Base-by-base conservation (phyloP, 2,888 invertebrate genomes). In the Drosophila paramelanica region DNA sequence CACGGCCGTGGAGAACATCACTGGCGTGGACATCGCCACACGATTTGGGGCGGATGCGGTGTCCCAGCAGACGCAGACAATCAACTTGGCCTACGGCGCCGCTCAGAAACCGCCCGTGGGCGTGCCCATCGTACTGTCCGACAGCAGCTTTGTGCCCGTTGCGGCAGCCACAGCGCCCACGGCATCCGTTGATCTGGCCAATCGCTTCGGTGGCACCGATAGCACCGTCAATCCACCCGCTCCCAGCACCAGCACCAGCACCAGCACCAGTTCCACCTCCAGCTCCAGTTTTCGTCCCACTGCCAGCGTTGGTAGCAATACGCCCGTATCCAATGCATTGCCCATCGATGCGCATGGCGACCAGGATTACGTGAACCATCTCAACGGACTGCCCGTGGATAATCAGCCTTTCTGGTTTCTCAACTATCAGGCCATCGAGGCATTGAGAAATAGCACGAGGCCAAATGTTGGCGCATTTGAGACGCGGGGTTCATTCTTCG, bases 341-440 rank as follows among this genome's bases (percentile, higher is more conserved):
- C 96, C 96, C 0, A 89, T 95, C 1, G 95, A 96, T 91, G 96
- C 96, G 0, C 93, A 93, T 38, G 95, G 95, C 1, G 95, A 96
- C 81, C 90, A 90, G 46, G 93, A 94, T 3, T 91, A 95, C 4
- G 92, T 96, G 0, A 93, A 95, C 43, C 92, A 94, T n/a, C 92
- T 96, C 31, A 94, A 94, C 85, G 93, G 93, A 39, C 93, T 95
- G 90, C 96, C 96, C 0, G 90, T 93, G 55, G 95, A 96, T 72
- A 93, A 95, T 46, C 94, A 94, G 71, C 96, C 96, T 0, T 96
- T 95, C 91, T 96, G 96, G 96, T 94, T 94, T 67, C 89, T 96
- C 55, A 96, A 96, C 89, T 94, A 95, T 91, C 93, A 95, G 78
- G 94, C 94, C 0, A 93, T 95, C 10, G 95, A 96, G 88, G 93